Evolutionary conservation across 2,888 invertebrate species (phyloP).

Genomic region (Agelastica alni): DNA sequence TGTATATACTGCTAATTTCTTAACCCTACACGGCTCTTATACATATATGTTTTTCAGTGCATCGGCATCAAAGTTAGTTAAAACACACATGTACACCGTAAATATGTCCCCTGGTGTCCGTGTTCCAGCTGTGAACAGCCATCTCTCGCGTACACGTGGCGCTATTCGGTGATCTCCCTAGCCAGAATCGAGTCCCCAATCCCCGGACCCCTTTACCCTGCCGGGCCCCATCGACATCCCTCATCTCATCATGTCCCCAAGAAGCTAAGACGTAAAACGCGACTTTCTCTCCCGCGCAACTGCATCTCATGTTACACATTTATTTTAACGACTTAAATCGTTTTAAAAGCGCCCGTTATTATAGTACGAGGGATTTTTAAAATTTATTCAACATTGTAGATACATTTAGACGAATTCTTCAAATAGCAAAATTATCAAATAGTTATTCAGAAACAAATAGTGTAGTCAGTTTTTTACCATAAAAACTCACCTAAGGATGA

Average conservation of each 20-base stretch:
- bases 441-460: too few species aligned
- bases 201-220: constrained; percentile 2
- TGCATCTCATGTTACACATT: constrained; percentile 28
- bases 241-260: constrained; percentile 15
- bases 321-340: constrained; percentile 23
- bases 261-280: constrained; percentile 20
- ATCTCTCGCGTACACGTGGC: constrained; percentile 51
- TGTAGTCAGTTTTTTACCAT: too few species aligned
- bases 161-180: constrained; percentile 6
- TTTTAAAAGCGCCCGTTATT: too few species aligned
- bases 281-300: constrained; percentile 26
- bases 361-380: too few species aligned
- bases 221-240: not conserved
- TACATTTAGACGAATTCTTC: too few species aligned
- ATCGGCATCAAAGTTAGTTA: constrained; percentile 19
- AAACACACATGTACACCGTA: constrained; percentile 50
- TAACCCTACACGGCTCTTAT: constrained; percentile 14
- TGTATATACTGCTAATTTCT: constrained; percentile 7
- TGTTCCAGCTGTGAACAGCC: constrained; percentile 51
- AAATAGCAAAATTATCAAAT: too few species aligned
- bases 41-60: not conserved
- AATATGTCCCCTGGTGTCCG: constrained; percentile 53
- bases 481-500: too few species aligned
- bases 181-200: not conserved
- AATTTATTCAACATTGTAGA: too few species aligned